Base-by-base conservation (phyloP, 2,888 invertebrate genomes). In the Pseudococcus viburni region DNA sequence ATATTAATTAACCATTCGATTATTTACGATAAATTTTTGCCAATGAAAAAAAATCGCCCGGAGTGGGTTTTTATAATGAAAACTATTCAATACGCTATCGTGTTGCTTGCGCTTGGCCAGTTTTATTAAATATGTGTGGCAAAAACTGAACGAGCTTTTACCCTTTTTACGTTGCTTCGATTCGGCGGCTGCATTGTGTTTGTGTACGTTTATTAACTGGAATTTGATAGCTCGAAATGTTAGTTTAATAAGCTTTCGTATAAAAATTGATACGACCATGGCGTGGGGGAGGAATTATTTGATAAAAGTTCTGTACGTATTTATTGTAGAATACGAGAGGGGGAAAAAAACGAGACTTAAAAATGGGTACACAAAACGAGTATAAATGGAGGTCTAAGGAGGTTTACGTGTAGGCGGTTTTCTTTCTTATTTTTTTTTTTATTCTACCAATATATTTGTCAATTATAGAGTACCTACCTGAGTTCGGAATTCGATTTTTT, bases 201-300 rank as follows among this genome's bases (percentile, higher is more conserved):
- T 73, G 73, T 73, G 15, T 39, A 73, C 73, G 17, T 73, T 73
- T 73, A 73, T 73, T 73, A 73, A 73, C 73, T 73, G 73, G 73
- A 73, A 73, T 73, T 73, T 73, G 73, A 73, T 73, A 33, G 73
- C 33, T 73, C 11, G 73, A 26, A 73, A 73, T 73, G 73, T 73
- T 73, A 9, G 22, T 64, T 64, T 64, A 64, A 64, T 64, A 73
- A 73, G 33, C 17, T 39, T 68, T 39, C 17, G 73, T 73, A 19
- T 15, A 33, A 39, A 73, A 73, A 73, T 73, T 73, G 33, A 64
- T 64, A 22, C 9, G 19, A 22, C 64, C 6, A 22, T 9, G 64
- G 22, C 22, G 64, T 42, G 42, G 8, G 6, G 5, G 9, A 42
- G 22, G 2, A 3, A 3, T 73, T 73, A 17, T 73, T 26, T 15